Base-by-base conservation (phyloP, 2,888 invertebrate species). In the Nipponacmea schrenckii region DNA sequence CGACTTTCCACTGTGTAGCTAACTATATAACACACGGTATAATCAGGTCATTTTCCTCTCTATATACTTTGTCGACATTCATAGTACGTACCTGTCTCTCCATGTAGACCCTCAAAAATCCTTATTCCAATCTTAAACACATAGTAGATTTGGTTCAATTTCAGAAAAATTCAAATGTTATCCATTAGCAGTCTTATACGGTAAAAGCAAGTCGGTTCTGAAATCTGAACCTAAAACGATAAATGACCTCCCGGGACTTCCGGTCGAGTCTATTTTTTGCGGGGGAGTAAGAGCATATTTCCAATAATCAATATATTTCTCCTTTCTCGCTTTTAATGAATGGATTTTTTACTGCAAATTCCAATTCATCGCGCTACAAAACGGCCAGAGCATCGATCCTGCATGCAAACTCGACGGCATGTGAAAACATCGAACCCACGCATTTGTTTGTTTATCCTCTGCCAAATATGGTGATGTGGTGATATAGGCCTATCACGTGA, bases 191-290 rank as follows among this genome's bases (percentile, higher is more conserved):
- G 56, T 20, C 56, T 56, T 56, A 56, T 56, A 56, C 56, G 56
- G 56, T 56, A 56, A 56, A 24, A 56, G 56, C 56, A 20, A 56
- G 56, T 70, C 64, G 24, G 62, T 31, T 46, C 64, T 65, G 67
- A 67, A 68, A 70, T 64, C 63, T 65, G 71, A 74, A 70, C 70
- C 65, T 27, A 70, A 64, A 65, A 69, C 72, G 67, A 67, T 39
- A 56, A 64, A 64, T 74, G 74, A 74, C 74, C 74, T 74, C 74
- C 70, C 70, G 62, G 70, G 65, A 74, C 74, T 74, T 74, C 74
- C 74, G 74, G 74, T 68, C 72, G 68, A 45, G 44, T 48, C 74
- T 67, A 65, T 20, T 70, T 65, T 44, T 24, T 44, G 62, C 24
- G 66, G 70, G 70, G 70, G 65, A 44, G 66, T 24, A 17, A 70